Base-by-base conservation (phyloP, 2,888 invertebrate genomes). In the Troglohyphantes excavatus region DNA sequence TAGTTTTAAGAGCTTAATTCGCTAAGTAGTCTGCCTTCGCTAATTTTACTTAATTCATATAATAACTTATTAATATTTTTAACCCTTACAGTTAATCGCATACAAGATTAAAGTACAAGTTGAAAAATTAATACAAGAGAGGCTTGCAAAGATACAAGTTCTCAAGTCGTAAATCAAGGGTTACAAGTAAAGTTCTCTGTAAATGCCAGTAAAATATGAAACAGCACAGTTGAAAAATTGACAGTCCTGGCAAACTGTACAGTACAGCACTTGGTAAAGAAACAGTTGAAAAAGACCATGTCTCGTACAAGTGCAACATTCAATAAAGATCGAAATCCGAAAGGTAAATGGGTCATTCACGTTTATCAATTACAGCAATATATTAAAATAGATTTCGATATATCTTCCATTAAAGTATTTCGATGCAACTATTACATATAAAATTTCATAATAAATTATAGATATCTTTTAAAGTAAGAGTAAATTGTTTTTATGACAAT, bases 71-170 rank as follows among this genome's bases (percentile, higher is more conserved):
- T 65, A n/a, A 67, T 81, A 11, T 68, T 70, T 82, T 82, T 82
- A 82, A 70, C 82, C 82, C 39, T 82, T 82, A 61, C 82, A 82
- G 82, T 82, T n/a, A 46, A 63, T 78, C 63, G 13, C 11, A 27
- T 26, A 26, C 65, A 68, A 81, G 72, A 61, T 27, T 23, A 61
- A 72, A 46, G 68, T 59, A 6, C 65, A 84, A 67, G 84, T 63
- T n/a, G 23, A 84, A 27, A 67, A 53, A 67, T 53, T 84, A 29
- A 7, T 26, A 19, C 67, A 65, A 84, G 43, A 26, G 83, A 59
- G n/a, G 63, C 13, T 61, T 61, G 61, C 67, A 81, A 68, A 26
- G 79, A 17, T 46, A 11, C 79, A 81, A 81, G 79, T 81, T 46
- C 29, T 29, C 68, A 78, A 79, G 59, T 75, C 65, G 21, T 61